A percentile compares a stretch with the other conserved stretches of the same genome.
Evolutionary conservation across 64 coral and sea anemone species (phyloP).

Genomic region (Cladopsammia gracilis): DNA sequence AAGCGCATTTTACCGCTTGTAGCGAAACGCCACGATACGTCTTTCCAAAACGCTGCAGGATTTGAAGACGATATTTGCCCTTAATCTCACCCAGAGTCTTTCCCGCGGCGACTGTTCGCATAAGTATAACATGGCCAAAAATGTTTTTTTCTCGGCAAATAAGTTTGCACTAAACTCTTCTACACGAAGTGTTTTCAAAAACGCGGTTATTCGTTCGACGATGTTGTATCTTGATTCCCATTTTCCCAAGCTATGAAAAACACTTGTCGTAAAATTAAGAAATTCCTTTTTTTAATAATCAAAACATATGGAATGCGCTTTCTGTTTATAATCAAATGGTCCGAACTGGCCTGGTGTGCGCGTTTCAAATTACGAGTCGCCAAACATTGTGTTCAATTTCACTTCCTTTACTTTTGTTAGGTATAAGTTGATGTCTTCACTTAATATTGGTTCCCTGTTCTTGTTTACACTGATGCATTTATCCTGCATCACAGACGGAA

Average conservation of each 20-base stretch:
- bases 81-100: neutral
- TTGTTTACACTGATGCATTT: no score
- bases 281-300: no score
- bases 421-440: no score
- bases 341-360: neutral
- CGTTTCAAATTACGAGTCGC: neutral
- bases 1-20: conserved; percentile 19
- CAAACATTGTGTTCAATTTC: no score
- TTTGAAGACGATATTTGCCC: conserved; percentile 6
- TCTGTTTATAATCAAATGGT: neutral
- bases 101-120: neutral
- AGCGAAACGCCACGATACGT: conserved; percentile 1
- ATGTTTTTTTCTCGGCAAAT: neutral
- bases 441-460: no score
- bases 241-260: no score
- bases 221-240: no score
- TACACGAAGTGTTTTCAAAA: no score
- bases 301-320: neutral
- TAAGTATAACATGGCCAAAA: neutral
- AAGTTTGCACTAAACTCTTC: neutral
- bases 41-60: neutral
- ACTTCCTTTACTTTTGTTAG: no score
- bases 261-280: no score
- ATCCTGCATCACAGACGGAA: no score
- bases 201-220: no score